These are phyloP conservation scores for Leptopilina clavipes DNA, from an alignment of 1,140 invertebrate genomes.

Conservation along the genomic window DNA sequence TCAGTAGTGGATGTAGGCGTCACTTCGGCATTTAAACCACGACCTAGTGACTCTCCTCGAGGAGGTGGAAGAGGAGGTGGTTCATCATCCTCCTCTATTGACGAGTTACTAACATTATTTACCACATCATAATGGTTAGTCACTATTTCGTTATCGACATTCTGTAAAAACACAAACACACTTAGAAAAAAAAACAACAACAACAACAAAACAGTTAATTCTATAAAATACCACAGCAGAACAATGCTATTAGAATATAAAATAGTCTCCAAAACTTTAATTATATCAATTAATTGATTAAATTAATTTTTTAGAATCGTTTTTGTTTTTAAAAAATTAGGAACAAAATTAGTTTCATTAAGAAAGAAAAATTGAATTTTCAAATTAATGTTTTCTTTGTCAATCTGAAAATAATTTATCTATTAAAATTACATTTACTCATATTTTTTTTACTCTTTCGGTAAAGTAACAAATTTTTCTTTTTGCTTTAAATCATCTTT, in stretches of 20 bases:
- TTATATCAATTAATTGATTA: no score
- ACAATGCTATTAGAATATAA: slow-evolving; percentile 57
- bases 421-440: no score
- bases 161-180: slow-evolving; percentile 59
- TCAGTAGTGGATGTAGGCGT: slow-evolving; percentile 61
- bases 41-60: slow-evolving; percentile 76
- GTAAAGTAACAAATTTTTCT: no score
- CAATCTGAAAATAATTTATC: no score
- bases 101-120: slow-evolving; percentile 64
- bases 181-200: slow-evolving; percentile 40
- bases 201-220: background rate
- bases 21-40: slow-evolving; percentile 64
- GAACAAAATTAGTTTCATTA: background rate
- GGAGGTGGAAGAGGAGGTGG: slow-evolving; percentile 79
- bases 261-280: no score
- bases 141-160: slow-evolving; percentile 60
- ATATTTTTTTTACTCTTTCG: no score
- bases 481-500: no score
- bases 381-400: slow-evolving; percentile 1
- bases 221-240: slow-evolving; percentile 52
- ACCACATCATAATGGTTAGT: slow-evolving; percentile 69
- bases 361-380: background rate
- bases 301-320: background rate
- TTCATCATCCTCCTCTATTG: slow-evolving; percentile 73
- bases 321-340: background rate